Percentiles rank a stretch among this genome's conserved stretches.
These are phyloP conservation scores for Melanaphis sacchari DNA, from an alignment of 1,140 invertebrate species.

Conservation along the genomic window DNA sequence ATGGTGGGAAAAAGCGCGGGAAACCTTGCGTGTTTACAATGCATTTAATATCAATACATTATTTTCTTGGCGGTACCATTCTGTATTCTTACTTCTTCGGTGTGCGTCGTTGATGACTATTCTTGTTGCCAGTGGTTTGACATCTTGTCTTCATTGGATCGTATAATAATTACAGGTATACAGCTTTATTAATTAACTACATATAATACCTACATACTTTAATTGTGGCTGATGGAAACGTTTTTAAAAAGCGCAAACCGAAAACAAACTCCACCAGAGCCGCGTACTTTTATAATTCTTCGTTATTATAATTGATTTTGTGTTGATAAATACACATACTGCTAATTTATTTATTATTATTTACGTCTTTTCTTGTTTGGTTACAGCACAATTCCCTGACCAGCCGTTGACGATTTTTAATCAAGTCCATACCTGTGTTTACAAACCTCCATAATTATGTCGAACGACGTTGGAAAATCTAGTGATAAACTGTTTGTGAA, in stretches of 20 bases:
- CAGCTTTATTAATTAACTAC: not conserved
- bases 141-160: too few species aligned
- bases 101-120: too few species aligned
- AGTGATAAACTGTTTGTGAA: slow-evolving; percentile 35
- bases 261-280: not conserved
- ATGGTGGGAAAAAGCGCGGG: not conserved
- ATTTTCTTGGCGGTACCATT: not conserved
- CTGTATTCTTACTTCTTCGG: too few species aligned
- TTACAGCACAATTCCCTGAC: not conserved
- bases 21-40: not conserved
- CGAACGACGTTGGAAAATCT: not conserved
- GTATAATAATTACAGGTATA: not conserved
- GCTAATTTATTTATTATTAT: not conserved
- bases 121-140: too few species aligned
- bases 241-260: not conserved
- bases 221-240: not conserved
- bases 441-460: not conserved
- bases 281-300: not conserved
- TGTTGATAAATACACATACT: not conserved
- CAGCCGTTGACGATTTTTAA: not conserved
- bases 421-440: not conserved
- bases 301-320: not conserved
- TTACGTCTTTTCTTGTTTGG: not conserved
- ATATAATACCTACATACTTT: not conserved
- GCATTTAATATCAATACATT: not conserved